Percentiles rank a stretch among this genome's conserved stretches.
Evolutionary conservation across 2,113 vertebrate species (phyloP).

Genomic region (Neotoma lepida): DNA sequence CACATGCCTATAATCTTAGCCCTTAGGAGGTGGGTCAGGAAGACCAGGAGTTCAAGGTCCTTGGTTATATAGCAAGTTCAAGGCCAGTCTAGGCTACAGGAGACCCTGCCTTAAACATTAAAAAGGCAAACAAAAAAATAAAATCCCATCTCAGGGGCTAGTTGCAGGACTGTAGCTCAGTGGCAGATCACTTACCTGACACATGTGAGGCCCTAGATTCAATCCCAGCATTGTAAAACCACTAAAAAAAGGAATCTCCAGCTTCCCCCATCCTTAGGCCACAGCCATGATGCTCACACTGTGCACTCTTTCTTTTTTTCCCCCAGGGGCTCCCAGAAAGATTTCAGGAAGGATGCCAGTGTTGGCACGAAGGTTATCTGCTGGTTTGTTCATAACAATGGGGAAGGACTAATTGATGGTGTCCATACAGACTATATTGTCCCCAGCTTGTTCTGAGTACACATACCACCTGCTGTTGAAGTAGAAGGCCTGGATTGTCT

Average conservation of each 20-base stretch:
- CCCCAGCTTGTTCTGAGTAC: conserved; percentile 82
- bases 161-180: background rate
- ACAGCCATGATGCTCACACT: background rate
- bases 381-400: conserved; percentile 95
- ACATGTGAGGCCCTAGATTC: background rate
- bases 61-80: background rate
- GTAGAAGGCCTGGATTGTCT: background rate
- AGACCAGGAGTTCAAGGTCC: background rate
- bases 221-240: background rate
- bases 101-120: background rate
- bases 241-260: background rate
- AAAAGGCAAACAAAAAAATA: background rate
- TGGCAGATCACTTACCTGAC: background rate
- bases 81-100: background rate
- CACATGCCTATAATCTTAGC: background rate
- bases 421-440: conserved; percentile 89
- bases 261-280: background rate
- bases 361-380: conserved; percentile 88
- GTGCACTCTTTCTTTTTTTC: conserved; percentile 43
- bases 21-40: background rate
- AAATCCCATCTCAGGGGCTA: background rate
- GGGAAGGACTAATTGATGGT: conserved; percentile 93
- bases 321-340: conserved; percentile 94
- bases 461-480: background rate
- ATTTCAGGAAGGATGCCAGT: conserved; percentile 87